These are phyloP conservation scores for Neoitamus cyanurus DNA, from an alignment of 2,888 invertebrate species.

Conservation along the genomic window DNA sequence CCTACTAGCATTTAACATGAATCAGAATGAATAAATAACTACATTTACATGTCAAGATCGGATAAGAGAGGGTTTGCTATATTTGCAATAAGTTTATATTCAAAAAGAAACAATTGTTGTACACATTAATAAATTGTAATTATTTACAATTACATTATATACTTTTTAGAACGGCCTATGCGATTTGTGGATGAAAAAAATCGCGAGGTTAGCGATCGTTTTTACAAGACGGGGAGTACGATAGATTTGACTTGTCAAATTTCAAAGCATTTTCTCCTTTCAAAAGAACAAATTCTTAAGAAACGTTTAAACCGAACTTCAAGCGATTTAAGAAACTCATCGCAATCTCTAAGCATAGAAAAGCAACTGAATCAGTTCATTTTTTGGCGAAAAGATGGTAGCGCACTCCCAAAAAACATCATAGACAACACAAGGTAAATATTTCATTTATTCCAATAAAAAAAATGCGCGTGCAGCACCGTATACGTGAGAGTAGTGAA, in stretches of 20 bases:
- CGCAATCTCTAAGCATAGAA: slow-evolving; percentile 47
- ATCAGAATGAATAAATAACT: no score
- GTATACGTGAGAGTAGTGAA: no score
- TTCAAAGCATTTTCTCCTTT: slow-evolving; percentile 64
- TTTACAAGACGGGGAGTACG: slow-evolving; percentile 79
- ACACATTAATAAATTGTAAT: slow-evolving; percentile 49
- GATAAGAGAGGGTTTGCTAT: no score
- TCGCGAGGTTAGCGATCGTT: slow-evolving; percentile 76
- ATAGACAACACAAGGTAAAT: slow-evolving; percentile 1
- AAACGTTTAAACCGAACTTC: background rate
- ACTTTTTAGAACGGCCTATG: slow-evolving; percentile 74
- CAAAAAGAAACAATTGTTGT: background rate
- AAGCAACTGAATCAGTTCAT: slow-evolving; percentile 54
- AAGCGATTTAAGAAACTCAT: background rate
- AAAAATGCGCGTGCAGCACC: no score
- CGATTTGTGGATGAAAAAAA: slow-evolving; percentile 78
- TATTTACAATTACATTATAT: background rate
- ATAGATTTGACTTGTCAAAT: slow-evolving; percentile 75
- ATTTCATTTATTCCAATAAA: no score
- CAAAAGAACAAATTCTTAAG: background rate
- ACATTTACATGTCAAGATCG: no score
- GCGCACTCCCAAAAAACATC: background rate
- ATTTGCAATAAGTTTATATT: no score
- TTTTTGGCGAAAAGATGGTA: background rate
- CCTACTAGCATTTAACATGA: no score